phyloP scores from a whole-genome alignment of 1,140 invertebrate genomes.

The Drosophila persimilis region DNA sequence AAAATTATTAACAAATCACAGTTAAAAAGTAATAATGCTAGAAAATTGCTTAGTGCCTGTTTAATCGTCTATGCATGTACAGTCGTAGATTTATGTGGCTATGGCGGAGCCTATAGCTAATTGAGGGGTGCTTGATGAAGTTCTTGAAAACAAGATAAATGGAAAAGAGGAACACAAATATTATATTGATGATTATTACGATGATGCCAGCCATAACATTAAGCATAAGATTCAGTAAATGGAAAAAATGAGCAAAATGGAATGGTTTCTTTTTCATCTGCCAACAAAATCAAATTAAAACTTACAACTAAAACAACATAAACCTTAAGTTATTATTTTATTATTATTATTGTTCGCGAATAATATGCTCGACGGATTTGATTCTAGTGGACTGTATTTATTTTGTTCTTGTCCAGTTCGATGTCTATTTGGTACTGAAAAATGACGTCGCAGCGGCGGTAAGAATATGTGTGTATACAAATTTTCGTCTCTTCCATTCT shows the following conservation, averaged over 20 bases:
- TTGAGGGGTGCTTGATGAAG: constrained; percentile 3
- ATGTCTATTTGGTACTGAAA: too few relatives aligned
- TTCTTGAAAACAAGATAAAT: constrained; percentile 8
- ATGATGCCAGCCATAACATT: neutral
- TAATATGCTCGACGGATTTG: too few relatives aligned
- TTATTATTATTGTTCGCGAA: too few relatives aligned
- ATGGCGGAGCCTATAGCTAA: constrained; percentile 16
- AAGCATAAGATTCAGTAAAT: constrained; percentile 37
- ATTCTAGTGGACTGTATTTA: too few relatives aligned
- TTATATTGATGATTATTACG: constrained; percentile 14
- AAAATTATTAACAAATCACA: constrained; percentile 77
- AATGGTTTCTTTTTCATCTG: constrained; percentile 40
- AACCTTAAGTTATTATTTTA: too few relatives aligned
- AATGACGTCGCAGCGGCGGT: too few relatives aligned
- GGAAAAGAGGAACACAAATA: too few relatives aligned
- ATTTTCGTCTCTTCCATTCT: too few relatives aligned
- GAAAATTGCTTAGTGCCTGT: constrained; percentile 40
- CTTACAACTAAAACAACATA: too few relatives aligned
- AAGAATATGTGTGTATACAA: too few relatives aligned
- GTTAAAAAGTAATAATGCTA: constrained; percentile 76
- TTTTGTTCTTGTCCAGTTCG: too few relatives aligned
- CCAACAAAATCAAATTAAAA: constrained; percentile 17
- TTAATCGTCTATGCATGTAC: constrained; percentile 21
- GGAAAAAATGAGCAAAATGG: constrained; percentile 34
- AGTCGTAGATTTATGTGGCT: constrained; percentile 15